Evolutionary conservation across 2,888 invertebrate genomes (phyloP).

Genomic region (Pseudanteris insignis): DNA sequence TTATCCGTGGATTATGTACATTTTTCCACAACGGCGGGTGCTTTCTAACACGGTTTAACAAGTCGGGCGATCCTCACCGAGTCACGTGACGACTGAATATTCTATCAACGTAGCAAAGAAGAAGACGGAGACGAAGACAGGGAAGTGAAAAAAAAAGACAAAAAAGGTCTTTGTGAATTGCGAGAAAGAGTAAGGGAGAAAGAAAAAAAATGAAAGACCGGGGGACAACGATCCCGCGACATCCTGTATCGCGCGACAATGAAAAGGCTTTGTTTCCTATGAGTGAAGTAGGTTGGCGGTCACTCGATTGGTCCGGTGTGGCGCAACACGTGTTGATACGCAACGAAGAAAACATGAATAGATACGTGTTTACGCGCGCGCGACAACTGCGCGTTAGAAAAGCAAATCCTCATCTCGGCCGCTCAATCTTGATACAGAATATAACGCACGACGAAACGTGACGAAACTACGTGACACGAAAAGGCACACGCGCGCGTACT

Average conservation of each 20-base stretch:
- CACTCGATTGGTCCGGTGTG: slow-evolving; percentile 2
- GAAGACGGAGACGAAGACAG: too few species aligned
- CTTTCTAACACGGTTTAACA: too few species aligned
- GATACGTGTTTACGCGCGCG: slow-evolving; percentile 21
- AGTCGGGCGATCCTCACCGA: too few species aligned
- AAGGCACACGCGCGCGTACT: slow-evolving; percentile 12
- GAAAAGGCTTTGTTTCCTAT: slow-evolving; percentile 46
- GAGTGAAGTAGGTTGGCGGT: slow-evolving; percentile 48
- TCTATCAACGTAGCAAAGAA: too few species aligned
- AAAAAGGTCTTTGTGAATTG: too few species aligned
- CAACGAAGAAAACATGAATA: slow-evolving; percentile 34
- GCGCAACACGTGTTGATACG: slow-evolving; percentile 48
- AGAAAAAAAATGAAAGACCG: too few species aligned
- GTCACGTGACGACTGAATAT: too few species aligned
- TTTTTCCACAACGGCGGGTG: too few species aligned
- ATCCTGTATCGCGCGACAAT: slow-evolving; percentile 29
- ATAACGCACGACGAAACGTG: slow-evolving; percentile 33
- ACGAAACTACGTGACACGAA: slow-evolving; percentile 34
- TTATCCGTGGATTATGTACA: too few species aligned
- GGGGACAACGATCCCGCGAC: slow-evolving; percentile 27
- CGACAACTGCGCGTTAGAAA: slow-evolving; percentile 38
- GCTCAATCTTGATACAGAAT: slow-evolving; percentile 43
- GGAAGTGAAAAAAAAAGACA: too few species aligned
- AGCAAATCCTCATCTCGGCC: slow-evolving; percentile 24
- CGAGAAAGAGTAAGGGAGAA: too few species aligned